Conservation (phyloP, 2,113 vertebrate genomes). For the Regulus satrapa region DNA sequence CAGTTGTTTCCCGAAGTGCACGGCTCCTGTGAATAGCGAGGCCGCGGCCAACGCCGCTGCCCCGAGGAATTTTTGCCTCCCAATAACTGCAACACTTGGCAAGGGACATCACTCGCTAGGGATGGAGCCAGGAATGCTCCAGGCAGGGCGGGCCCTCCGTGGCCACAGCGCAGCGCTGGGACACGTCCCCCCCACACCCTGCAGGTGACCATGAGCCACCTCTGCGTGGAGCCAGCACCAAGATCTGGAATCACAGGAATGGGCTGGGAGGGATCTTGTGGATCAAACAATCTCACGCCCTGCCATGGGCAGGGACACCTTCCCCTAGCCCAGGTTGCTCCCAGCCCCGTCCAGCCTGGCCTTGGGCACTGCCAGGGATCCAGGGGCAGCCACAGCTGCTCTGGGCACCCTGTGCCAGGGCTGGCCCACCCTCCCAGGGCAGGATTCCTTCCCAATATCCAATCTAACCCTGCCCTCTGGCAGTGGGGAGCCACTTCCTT, state of each 20-base stretch:
- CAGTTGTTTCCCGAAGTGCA: neutral
- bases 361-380: neutral
- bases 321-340: rapidly evolving
- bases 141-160: neutral
- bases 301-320: neutral
- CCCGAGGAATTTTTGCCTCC: slow-evolving; percentile 28
- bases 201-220: neutral
- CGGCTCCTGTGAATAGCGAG: slow-evolving; percentile 47
- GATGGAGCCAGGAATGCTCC: neutral
- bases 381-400: neutral
- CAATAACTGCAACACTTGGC: slow-evolving; percentile 35
- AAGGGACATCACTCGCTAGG: neutral
- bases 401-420: neutral
- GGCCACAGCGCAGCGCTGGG: neutral
- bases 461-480: neutral
- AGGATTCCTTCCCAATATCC: neutral
- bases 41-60: slow-evolving; percentile 5
- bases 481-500: neutral
- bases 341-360: rapidly evolving
- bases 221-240: neutral
- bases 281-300: neutral
- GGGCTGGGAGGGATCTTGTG: neutral
- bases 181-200: neutral
- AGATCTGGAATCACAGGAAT: rapidly evolving
- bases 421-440: rapidly evolving